phyloP scores from a whole-genome alignment of 1,140 invertebrate genomes.

The Frieseomelitta varia region DNA sequence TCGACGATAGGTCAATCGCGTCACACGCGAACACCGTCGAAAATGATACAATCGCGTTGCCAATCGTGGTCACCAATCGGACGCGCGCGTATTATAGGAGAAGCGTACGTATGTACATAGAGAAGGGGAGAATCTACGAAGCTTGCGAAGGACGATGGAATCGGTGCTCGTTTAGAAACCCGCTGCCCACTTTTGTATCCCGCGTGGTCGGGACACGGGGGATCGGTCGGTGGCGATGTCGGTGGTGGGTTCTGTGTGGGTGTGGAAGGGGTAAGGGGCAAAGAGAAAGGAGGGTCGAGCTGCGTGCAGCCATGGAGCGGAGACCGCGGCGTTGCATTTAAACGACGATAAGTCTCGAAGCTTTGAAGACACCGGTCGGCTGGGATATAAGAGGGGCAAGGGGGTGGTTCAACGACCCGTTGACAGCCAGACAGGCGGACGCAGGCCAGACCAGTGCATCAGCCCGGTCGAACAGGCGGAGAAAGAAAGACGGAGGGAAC shows the following conservation, averaged over 20 bases:
- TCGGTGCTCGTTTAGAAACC: constrained; percentile 28
- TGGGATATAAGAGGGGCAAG: constrained; percentile 60
- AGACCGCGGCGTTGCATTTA: constrained; percentile 66
- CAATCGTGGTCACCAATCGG: background rate
- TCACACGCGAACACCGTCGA: background rate
- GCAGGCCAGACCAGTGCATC: constrained; percentile 73
- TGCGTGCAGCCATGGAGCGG: constrained; percentile 58
- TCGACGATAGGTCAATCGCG: constrained; percentile 4
- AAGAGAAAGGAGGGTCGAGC: constrained; percentile 39
- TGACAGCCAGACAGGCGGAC: constrained; percentile 75
- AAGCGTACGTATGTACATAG: too few relatives aligned
- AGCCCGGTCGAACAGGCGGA: constrained; percentile 49
- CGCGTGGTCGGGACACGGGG: background rate
- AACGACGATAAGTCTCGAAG: constrained; percentile 71
- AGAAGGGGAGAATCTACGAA: background rate
- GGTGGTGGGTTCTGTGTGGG: background rate
- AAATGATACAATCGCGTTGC: background rate
- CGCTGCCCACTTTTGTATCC: constrained; percentile 40
- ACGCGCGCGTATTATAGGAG: too few relatives aligned
- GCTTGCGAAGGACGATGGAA: constrained; percentile 22
- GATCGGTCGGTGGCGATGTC: background rate
- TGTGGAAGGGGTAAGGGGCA: background rate
- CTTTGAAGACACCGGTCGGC: constrained; percentile 71
- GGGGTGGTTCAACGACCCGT: constrained; percentile 75
- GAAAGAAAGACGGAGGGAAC: constrained; percentile 9